A percentile compares a stretch with the other conserved stretches of the same genome.
Evolutionary conservation across 2,888 invertebrate genomes (phyloP).

Genomic region (Beris morrisii): DNA sequence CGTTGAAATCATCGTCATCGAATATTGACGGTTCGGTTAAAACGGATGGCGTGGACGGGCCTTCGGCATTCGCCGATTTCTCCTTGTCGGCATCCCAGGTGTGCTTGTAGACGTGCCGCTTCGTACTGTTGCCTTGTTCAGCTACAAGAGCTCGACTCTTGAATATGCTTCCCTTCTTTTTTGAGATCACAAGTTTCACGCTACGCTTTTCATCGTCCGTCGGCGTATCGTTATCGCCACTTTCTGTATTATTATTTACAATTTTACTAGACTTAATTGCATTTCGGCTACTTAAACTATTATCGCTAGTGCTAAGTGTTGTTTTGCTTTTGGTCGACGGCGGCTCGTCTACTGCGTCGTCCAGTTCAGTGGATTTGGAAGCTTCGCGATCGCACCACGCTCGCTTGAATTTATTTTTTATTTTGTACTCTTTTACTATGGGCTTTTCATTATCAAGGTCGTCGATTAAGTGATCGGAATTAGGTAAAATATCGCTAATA

Average conservation of each 20-base stretch:
- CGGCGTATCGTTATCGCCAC: constrained; percentile 41
- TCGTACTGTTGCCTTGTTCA: constrained; percentile 56
- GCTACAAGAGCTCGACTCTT: constrained; percentile 75
- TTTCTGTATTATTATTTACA: constrained; percentile 37
- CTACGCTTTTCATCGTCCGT: constrained; percentile 59
- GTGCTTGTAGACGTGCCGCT: constrained; percentile 82
- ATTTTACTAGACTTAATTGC: constrained; percentile 33
- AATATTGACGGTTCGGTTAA: constrained; percentile 44
- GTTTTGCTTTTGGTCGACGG: constrained; percentile 19
- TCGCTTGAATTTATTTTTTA: constrained; percentile 53
- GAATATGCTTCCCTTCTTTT: constrained; percentile 88
- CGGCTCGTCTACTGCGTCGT: constrained; percentile 49
- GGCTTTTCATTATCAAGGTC: constrained; percentile 17
- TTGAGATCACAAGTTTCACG: constrained; percentile 72
- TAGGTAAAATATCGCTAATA: not conserved
- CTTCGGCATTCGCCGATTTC: constrained; percentile 43
- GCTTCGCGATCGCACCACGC: constrained; percentile 48
- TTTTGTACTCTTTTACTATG: constrained; percentile 48
- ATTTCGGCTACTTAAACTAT: constrained; percentile 31
- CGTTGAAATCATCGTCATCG: constrained; percentile 48
- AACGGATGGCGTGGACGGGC: constrained; percentile 37
- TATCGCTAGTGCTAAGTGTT: constrained; percentile 24
- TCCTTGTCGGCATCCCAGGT: constrained; percentile 83
- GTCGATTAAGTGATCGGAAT: constrained; percentile 9
- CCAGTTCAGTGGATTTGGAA: constrained; percentile 23